A percentile compares a stretch with the other conserved stretches of the same genome.
Conservation (phyloP, 2,113 vertebrate species). For the Orthochromis indermauri region DNA sequence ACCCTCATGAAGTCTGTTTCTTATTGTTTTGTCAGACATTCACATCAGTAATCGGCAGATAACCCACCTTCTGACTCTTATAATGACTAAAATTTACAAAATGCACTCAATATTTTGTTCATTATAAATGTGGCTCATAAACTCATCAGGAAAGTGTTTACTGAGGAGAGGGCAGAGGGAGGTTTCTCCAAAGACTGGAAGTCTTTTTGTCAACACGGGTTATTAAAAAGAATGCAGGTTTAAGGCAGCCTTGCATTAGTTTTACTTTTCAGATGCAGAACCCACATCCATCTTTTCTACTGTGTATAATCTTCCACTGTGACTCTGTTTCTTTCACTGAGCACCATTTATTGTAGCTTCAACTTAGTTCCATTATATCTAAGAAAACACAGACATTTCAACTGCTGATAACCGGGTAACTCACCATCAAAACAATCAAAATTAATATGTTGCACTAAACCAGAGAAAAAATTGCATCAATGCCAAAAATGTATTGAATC, state of each 20-base stretch:
- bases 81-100: background rate
- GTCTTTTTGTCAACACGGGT: background rate
- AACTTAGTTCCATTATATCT: background rate
- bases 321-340: background rate
- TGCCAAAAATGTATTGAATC: background rate
- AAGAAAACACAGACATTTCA: background rate
- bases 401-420: background rate
- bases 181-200: background rate
- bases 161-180: background rate
- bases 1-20: background rate
- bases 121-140: background rate
- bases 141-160: background rate
- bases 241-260: background rate
- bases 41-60: background rate
- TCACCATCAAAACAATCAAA: background rate
- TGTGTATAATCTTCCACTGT: background rate
- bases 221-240: background rate
- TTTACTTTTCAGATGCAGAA: background rate
- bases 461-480: background rate
- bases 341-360: background rate
- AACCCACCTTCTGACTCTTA: background rate
- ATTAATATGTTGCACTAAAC: background rate
- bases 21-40: background rate
- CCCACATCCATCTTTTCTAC: background rate
- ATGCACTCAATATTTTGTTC: background rate